Evolutionary conservation across 2,113 vertebrate genomes (phyloP), one percentile per base, ranked within the genome.

Genomic region (Pedetes capensis): DNA sequence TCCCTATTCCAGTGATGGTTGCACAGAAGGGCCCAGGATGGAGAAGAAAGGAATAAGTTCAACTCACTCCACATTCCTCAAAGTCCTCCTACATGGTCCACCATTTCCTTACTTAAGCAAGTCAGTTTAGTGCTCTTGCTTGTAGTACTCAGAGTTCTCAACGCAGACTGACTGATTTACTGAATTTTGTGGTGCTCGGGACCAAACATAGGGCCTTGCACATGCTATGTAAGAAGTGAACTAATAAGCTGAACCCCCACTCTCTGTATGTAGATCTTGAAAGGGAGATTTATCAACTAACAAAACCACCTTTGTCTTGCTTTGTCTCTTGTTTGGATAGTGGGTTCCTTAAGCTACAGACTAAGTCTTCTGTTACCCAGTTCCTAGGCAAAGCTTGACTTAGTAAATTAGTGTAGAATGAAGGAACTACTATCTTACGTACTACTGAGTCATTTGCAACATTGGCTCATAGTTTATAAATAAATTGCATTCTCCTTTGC

Each of bases 381-480:
- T 42, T 51, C 22, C 34, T 32, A 1, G 17, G 37, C 5, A 13
- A 3, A 17, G 8, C 25, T 20, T 83, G 42, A 72, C 20, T 6
- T 53, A 55, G 53, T 3, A 64, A 63, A 55, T 95, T 12, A 55
- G 37, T 76, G 2, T 0, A 61, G 27, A 72, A 80, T 34, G 44
- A 81, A 47, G 2, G 6, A 57, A 80, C 44, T 2, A 47, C 14
- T 57, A n/a, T 2, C 10, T n/a, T 51, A 90, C 29, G 18, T 13
- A 74, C n/a, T 22, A 78, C 61, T 18, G 72, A 61, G 17, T n/a
- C 57, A 87, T 78, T 61, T 39, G 6, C 39, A 87, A 79, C 20
- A 66, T 4, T 72, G 71, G 7, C 68, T 95, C n/a, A 71, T 29
- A 91, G 44, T 39, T 18, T 76, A 22, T 39, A 71, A 79, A 91